Base-by-base conservation (phyloP, 2,888 invertebrate species). In the Eupithecia pulchellata region DNA sequence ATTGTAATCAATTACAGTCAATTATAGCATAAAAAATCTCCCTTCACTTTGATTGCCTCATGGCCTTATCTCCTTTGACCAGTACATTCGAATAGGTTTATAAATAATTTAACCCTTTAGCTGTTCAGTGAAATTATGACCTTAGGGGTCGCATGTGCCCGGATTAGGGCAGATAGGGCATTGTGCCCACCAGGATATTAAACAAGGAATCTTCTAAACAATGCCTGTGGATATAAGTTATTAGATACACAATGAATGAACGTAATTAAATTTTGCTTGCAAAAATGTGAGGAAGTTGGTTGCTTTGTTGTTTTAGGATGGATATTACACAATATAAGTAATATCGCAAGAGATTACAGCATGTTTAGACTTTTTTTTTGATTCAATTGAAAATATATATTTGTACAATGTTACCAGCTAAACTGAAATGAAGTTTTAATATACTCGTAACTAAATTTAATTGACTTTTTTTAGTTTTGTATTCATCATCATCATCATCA, bases 61-160 rank as follows among this genome's bases (percentile, higher is more conserved):
- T 62, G 66, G 69, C 73, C 75, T 91, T 92, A 91, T 91, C 90
- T 86, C 76, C 84, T 78, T 82, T 82, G 84, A 79, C 82, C 92
- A 89, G 89, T 85, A 87, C 90, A 61, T 20, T 92, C 91, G 91
- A 93, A 94, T 92, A 91, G 92, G 89, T 92, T 91, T 92, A 92
- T 93, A 92, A 94, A 93, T 92, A 93, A 92, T 84, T 84, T 84
- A 85, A 90, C 91, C 91, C 90, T 88, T 47, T 86, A 79, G 73
- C 79, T 75, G 77, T 79, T 80, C 82, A 81, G 82, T 86, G 84
- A 85, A 89, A 84, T 91, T 91, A 92, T 88, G 90, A 89, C 91
- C 90, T 86, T 82, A 80, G 81, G 89, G 89, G 88, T 81, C 84
- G 82, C 76, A 62, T 71, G 72, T 71, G 52, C 69, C 70, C 72